Percentiles rank a stretch among this genome's conserved stretches.
phyloP scores from a whole-genome alignment of 1,140 invertebrate species.

The Meloidogyne floridensis region DNA sequence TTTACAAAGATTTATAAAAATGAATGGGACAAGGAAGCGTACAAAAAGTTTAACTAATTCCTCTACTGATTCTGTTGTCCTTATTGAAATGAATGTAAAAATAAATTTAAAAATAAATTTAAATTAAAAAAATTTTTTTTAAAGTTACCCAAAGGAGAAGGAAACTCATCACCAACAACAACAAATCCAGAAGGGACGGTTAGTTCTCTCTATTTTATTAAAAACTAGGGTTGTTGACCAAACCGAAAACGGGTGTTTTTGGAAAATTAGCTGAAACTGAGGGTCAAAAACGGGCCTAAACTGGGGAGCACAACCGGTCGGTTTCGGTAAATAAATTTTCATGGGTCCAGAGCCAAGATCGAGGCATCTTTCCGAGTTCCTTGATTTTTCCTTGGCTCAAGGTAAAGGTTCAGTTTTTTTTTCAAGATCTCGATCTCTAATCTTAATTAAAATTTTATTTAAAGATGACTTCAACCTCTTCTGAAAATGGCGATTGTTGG shows the following conservation, averaged over 20 bases:
- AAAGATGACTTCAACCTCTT: neutral
- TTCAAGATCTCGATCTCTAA: neutral
- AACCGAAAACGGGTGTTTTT: too few relatives aligned
- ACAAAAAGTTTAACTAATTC: slow-evolving; percentile 6
- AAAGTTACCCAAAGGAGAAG: neutral
- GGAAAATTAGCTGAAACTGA: too few relatives aligned
- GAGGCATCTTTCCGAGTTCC: too few relatives aligned
- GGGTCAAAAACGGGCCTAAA: too few relatives aligned
- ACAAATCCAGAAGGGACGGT: neutral
- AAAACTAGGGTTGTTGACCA: too few relatives aligned
- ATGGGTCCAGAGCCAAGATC: too few relatives aligned
- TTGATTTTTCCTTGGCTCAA: too few relatives aligned
- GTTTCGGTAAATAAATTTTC: too few relatives aligned
- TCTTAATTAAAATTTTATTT: neutral
- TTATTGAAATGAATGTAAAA: neutral
- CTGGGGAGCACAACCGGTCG: too few relatives aligned
- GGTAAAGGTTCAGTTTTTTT: too few relatives aligned
- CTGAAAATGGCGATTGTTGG: neutral
- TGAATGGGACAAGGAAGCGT: neutral
- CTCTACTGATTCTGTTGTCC: neutral
- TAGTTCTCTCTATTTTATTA: neutral
- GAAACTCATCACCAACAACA: neutral
- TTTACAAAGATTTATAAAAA: neutral
- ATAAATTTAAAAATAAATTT: neutral
- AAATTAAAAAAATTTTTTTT: neutral